Percentiles rank a stretch among this genome's conserved stretches.
phyloP scores from a whole-genome alignment of 2,888 invertebrate genomes.

The Papilio protenor region DNA sequence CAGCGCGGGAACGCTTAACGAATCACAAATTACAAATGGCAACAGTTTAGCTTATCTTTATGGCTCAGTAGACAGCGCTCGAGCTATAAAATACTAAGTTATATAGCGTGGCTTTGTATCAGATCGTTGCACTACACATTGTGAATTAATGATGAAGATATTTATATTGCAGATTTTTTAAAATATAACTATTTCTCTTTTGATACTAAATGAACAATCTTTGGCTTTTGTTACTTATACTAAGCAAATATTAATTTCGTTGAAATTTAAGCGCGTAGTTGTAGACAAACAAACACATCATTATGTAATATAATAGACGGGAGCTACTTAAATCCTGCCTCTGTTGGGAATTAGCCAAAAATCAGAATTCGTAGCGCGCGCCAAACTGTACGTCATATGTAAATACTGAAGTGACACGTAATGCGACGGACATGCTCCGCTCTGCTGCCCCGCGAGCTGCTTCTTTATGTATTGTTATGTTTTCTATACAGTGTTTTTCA shows the following conservation, averaged over 20 bases:
- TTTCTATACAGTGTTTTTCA: not conserved
- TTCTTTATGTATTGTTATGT: not conserved
- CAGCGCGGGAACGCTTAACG: constrained; percentile 15
- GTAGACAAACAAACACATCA: not conserved
- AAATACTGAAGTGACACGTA: constrained; percentile 6
- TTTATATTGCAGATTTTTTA: not conserved
- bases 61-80: constrained; percentile 12
- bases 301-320: constrained; percentile 1
- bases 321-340: constrained; percentile 9
- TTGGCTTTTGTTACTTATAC: too few relatives aligned
- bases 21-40: constrained; percentile 25
- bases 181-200: not conserved
- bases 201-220: too few relatives aligned
- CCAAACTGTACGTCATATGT: constrained; percentile 25
- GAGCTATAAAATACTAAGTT: constrained; percentile 13
- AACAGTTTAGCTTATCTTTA: constrained; percentile 34
- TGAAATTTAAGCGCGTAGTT: not conserved
- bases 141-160: not conserved
- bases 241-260: not conserved
- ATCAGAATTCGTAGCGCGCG: constrained; percentile 15
- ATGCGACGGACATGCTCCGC: not conserved
- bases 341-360: constrained; percentile 27
- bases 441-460: not conserved
- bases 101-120: constrained; percentile 18
- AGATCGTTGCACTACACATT: not conserved